Evolutionary conservation across 2,888 invertebrate genomes (phyloP), one percentile per base, ranked within the genome.

Genomic region (Sarcophaga caerulescens): DNA sequence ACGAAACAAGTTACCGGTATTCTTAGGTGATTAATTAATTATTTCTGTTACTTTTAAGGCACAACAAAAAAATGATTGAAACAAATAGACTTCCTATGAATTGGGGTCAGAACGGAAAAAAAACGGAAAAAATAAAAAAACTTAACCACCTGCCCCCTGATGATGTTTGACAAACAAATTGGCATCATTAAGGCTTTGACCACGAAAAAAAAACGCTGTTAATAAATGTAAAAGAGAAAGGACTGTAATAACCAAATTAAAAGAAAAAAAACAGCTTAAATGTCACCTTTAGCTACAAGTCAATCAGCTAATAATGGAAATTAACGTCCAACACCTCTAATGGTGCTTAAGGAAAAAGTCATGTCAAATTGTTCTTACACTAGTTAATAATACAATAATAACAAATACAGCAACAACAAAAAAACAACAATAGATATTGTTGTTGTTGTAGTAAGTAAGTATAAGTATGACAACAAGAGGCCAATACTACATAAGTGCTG

Each of bases 401-500:
- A 47, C 47, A 19, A 70, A 25, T n/a, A 57, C 25, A 47, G 19
- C 11, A n/a, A 75, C 4, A 52, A 25, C 3, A 17, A 47, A 57
- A 35, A 11, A 60, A 44, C 11, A 74, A 21, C 65, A 47, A 25
- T 25, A 73, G 21, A 10, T 60, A 52, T 63, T 65, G 66, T 63
- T 60, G 17, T 59, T 19, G 45, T 63, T 10, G 60, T 57, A 62
- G 84, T 71, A 25, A 60, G 65, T 70, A 35, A 35, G 21, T 65
- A 17, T 21, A 65, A 65, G 65, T 70, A 52, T 47, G 35, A 57
- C 17, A 76, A 70, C 63, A 81, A 81, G 71, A 52, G 74, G 57
- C 44, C 44, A 85, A 75, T 35, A 8, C 1, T n/a, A 8, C 35
- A 35, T 78, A 86, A 87, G 85, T 82, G 79, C 68, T 84, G 74